Evolutionary conservation across 2,113 vertebrate species (phyloP).

Genomic region (Malurus alboscapulatus): DNA sequence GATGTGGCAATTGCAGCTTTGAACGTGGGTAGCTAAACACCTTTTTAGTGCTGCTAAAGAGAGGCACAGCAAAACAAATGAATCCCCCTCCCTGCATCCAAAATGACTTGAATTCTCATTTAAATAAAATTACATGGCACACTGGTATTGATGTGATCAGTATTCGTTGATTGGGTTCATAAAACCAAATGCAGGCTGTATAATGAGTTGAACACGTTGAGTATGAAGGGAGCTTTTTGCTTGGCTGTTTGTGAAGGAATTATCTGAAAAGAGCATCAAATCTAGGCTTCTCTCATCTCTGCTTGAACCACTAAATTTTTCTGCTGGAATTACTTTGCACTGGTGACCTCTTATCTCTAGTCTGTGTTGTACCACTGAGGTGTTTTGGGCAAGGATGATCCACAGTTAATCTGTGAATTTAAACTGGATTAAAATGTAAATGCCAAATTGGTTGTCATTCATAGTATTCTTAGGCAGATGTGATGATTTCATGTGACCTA

Average conservation of each 20-base stretch:
- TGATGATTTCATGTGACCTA: slow-evolving; percentile 11
- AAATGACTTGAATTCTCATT: slow-evolving; percentile 33
- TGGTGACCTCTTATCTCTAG: neutral
- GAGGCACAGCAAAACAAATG: slow-evolving; percentile 25
- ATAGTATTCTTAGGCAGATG: neutral
- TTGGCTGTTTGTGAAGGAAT: slow-evolving; percentile 10
- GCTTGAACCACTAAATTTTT: neutral
- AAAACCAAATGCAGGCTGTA: slow-evolving; percentile 19
- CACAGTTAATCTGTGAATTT: slow-evolving; percentile 15
- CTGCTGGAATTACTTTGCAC: neutral
- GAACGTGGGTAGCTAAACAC: slow-evolving; percentile 15
- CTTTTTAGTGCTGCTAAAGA: slow-evolving; percentile 4
- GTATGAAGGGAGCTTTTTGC: neutral
- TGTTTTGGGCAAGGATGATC: slow-evolving; percentile 1
- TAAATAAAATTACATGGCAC: slow-evolving; percentile 52
- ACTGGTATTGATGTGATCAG: slow-evolving; percentile 45
- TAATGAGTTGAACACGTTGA: slow-evolving; percentile 4
- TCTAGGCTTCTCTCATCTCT: neutral
- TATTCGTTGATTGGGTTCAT: slow-evolving; percentile 43
- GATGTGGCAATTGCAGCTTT: slow-evolving; percentile 43
- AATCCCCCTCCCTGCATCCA: slow-evolving; percentile 11
- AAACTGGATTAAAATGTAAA: slow-evolving; percentile 38
- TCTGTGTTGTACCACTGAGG: neutral
- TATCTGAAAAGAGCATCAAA: neutral
- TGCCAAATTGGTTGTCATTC: slow-evolving; percentile 1